Conservation (phyloP, 1,140 invertebrate genomes). For the Sycophaga agraensis region DNA sequence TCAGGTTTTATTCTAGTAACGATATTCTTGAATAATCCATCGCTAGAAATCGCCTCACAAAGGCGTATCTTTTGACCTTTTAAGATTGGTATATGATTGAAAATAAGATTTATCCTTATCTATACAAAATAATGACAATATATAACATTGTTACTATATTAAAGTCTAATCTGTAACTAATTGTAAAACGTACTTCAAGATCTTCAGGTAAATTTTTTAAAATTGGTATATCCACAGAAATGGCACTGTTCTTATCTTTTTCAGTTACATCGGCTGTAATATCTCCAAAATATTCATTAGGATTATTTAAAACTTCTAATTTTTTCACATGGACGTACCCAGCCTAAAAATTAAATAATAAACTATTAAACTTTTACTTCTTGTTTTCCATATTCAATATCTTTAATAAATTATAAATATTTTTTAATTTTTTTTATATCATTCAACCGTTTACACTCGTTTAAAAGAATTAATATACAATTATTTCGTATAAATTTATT, state of each 20-base stretch:
- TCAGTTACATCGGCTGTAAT: not conserved
- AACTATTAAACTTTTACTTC: no score
- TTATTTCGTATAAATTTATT: no score
- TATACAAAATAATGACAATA: not conserved
- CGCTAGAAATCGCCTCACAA: conserved; percentile 1
- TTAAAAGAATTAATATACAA: no score
- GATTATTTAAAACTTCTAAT: not conserved
- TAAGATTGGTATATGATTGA: conserved; percentile 3
- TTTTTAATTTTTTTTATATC: no score
- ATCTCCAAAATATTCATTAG: conserved; percentile 11
- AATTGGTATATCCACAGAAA: not conserved
- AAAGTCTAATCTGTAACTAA: not conserved
- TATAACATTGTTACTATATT: not conserved
- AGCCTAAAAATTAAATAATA: not conserved
- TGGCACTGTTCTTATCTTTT: not conserved
- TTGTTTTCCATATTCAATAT: no score
- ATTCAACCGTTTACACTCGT: no score
- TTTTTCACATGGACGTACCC: not conserved
- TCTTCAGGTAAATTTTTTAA: not conserved
- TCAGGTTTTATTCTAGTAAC: not conserved
- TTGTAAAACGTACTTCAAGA: not conserved
- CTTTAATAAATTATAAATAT: no score
- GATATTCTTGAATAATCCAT: not conserved
- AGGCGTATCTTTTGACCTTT: not conserved
- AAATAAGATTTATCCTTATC: not conserved